A percentile compares a stretch with the other conserved stretches of the same genome.
These are phyloP conservation scores for Zygogramma bicolorata DNA, from an alignment of 2,888 invertebrate species.

Conservation along the genomic window DNA sequence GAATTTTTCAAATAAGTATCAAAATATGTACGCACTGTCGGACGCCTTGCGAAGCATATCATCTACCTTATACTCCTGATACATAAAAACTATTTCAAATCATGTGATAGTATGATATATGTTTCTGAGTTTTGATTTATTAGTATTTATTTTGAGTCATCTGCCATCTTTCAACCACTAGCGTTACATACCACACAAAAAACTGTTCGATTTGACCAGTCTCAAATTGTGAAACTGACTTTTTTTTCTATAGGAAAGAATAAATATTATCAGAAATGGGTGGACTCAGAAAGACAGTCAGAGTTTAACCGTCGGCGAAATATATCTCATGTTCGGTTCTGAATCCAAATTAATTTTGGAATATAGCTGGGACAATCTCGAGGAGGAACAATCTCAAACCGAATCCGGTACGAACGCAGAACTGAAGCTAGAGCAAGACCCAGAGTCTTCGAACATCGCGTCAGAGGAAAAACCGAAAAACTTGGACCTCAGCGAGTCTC, in stretches of 20 bases:
- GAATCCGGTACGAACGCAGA: conserved; percentile 24
- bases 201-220: too few relatives aligned
- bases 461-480: conserved; percentile 29
- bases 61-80: too few relatives aligned
- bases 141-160: too few relatives aligned
- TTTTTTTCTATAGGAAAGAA: conserved; percentile 45
- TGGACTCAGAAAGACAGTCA: conserved; percentile 85
- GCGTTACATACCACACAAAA: too few relatives aligned
- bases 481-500: conserved; percentile 59
- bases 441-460: conserved; percentile 17
- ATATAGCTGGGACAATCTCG: conserved; percentile 79
- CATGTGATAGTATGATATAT: too few relatives aligned
- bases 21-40: too few relatives aligned
- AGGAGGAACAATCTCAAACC: conserved; percentile 12
- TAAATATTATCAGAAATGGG: conserved; percentile 72
- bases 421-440: conserved; percentile 43
- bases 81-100: too few relatives aligned
- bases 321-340: conserved; percentile 87
- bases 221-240: too few relatives aligned
- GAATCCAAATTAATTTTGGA: conserved; percentile 82
- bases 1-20: too few relatives aligned
- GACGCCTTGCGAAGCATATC: too few relatives aligned
- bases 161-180: too few relatives aligned
- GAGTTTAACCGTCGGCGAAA: conserved; percentile 87
- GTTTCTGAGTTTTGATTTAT: too few relatives aligned